phyloP scores from a whole-genome alignment of 1,140 invertebrate genomes.

The Branchinecta lindahli region DNA sequence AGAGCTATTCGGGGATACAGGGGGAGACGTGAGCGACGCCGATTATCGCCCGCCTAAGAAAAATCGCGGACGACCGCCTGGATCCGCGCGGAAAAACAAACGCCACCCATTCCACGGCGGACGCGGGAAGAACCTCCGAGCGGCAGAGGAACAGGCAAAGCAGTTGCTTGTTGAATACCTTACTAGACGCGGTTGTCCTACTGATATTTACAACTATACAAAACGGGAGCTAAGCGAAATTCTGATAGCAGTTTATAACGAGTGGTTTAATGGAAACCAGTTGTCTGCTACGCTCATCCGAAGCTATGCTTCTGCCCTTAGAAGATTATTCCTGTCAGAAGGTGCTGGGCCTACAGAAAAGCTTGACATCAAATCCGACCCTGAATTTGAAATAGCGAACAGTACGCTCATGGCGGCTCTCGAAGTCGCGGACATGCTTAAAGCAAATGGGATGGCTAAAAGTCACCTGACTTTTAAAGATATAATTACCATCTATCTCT shows the following conservation, averaged over 20 bases:
- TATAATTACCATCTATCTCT: neutral
- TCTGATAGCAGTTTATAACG: neutral
- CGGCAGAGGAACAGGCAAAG: neutral
- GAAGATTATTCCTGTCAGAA: neutral
- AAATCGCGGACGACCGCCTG: neutral
- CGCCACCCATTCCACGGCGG: neutral
- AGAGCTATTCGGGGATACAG: neutral
- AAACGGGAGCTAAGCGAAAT: neutral
- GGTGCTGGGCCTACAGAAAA: neutral
- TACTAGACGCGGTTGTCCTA: neutral
- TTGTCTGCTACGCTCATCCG: neutral
- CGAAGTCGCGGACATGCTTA: neutral
- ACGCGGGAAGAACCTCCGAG: neutral
- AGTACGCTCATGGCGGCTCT: neutral
- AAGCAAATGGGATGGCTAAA: neutral
- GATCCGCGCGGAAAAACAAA: neutral
- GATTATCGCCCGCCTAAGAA: neutral
- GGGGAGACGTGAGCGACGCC: neutral
- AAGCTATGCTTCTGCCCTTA: neutral
- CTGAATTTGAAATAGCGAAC: constrained; percentile 3
- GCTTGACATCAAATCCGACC: neutral
- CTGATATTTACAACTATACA: neutral
- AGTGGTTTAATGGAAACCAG: neutral
- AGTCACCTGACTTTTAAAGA: neutral
- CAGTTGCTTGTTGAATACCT: neutral